Evolutionary conservation across 2,888 invertebrate genomes (phyloP), one percentile per base, ranked within the genome.

Genomic region (Ochropacha duplaris): DNA sequence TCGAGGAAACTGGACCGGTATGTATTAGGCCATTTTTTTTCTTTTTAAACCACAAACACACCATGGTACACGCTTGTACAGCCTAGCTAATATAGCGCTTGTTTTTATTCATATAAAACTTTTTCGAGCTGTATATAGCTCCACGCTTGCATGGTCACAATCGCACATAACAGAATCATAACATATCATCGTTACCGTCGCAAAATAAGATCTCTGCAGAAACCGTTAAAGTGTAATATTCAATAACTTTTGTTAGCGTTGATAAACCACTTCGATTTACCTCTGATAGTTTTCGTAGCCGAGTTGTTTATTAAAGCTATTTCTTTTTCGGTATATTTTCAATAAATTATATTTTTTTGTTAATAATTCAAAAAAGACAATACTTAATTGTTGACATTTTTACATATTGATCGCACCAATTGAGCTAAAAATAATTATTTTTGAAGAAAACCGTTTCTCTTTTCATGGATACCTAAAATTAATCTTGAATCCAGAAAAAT

Each of bases 1-100:
- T 93, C 70, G 93, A 95, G 80, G 93, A 94, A 79, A 86, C 89
- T 49, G 87, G 84, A 56, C 82, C 92, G 88, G 93, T 90, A 90
- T 72, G 87, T 86, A 26, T 54, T 22, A 28, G 49, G 55, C 55
- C 55, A 50, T 44, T 8, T 12, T 57, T 51, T 58, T 44, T 58
- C 56, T 60, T 61, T 59, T 62, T 56, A 58, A 56, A 57, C 22
- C 44, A 50, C 54, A 63, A 59, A 61, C 60, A 39, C n/a, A 54
- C 61, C 69, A 70, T 65, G 59, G 60, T 44, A 75, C 77, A 72
- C 73, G 83, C 85, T 86, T 83, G 68, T 69, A 77, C 71, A 72
- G 74, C 74, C 73, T 76, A 56, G 52, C 78, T 79, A 78, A 72
- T 62, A 67, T 69, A 65, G 66, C 65, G 62, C 67, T 72, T 72